phyloP scores from a whole-genome alignment of 2,797 vertebrate species.

The Propithecus perrieri region DNA sequence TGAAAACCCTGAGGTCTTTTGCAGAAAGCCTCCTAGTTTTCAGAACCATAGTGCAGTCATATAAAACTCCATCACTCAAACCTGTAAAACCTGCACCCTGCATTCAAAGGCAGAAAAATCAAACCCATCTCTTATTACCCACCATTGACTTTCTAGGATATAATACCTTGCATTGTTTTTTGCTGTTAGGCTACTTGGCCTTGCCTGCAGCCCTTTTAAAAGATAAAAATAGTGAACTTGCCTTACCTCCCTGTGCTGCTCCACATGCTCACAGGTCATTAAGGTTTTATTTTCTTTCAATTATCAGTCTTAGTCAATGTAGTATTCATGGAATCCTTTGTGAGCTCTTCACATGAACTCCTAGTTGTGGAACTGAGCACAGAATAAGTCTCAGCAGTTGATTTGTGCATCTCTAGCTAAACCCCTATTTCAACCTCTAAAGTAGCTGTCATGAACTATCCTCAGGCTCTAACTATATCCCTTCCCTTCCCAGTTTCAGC shows the following conservation, averaged over 20 bases:
- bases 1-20: neutral
- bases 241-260: neutral
- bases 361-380: neutral
- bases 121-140: neutral
- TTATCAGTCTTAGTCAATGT: neutral
- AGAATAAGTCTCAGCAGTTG: neutral
- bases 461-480: neutral
- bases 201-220: conserved; percentile 25
- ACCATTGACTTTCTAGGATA: neutral
- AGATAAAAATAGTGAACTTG: neutral
- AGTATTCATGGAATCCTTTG: neutral
- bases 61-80: neutral
- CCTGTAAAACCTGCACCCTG: neutral
- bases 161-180: neutral
- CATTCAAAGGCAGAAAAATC: conserved; percentile 45
- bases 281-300: neutral
- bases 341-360: neutral
- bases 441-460: neutral
- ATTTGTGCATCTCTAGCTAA: neutral
- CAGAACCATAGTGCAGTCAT: neutral
- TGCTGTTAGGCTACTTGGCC: neutral
- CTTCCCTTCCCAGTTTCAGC: neutral
- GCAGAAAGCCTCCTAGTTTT: conserved; percentile 2
- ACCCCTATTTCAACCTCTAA: neutral
- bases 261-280: neutral